Percentiles rank a stretch among this genome's conserved stretches.
phyloP scores from a whole-genome alignment of 92 coral and sea anemone genomes.

The Actinostola sp. region DNA sequence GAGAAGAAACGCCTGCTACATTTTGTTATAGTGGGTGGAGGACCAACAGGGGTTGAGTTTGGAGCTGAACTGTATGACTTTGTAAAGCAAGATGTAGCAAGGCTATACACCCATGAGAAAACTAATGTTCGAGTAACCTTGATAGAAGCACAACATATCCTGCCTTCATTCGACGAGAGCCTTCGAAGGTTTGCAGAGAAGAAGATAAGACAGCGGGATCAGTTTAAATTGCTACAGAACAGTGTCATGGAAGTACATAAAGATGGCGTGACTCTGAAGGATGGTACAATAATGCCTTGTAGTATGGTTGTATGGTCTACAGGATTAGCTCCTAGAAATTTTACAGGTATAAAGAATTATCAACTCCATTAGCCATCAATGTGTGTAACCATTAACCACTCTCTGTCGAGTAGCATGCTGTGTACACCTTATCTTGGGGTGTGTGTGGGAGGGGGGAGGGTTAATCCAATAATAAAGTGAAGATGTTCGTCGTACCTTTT shows the following conservation, averaged over 20 bases:
- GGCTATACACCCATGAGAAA: slow-evolving; percentile 86
- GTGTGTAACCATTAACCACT: too few relatives aligned
- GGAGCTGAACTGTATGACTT: slow-evolving; percentile 98
- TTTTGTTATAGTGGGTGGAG: slow-evolving; percentile 98
- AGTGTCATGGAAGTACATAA: slow-evolving; percentile 82
- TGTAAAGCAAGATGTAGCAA: slow-evolving; percentile 87
- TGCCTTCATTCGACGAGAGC: slow-evolving; percentile 96
- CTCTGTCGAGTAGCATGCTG: too few relatives aligned
- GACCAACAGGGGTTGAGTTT: slow-evolving; percentile 98
- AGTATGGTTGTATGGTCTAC: slow-evolving; percentile 99
- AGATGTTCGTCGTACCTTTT: too few relatives aligned
- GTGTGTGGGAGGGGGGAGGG: too few relatives aligned
- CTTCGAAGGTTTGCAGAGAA: slow-evolving; percentile 86
- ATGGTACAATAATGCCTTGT: slow-evolving; percentile 81
- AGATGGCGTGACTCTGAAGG: slow-evolving; percentile 75
- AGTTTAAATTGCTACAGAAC: slow-evolving; percentile 81
- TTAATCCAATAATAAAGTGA: too few relatives aligned
- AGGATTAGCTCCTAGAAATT: slow-evolving; percentile 92
- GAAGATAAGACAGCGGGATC: slow-evolving; percentile 88
- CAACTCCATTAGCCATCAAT: too few relatives aligned
- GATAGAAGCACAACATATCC: slow-evolving; percentile 90
- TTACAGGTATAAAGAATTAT: slow-evolving; percentile 67
- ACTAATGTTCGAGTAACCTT: slow-evolving; percentile 85
- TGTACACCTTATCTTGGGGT: too few relatives aligned
- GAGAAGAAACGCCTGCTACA: slow-evolving; percentile 85